Percentiles rank a stretch among this genome's conserved stretches.
Evolutionary conservation across 2,113 vertebrate species (phyloP).

Genomic region (Eptatretus burgeri): DNA sequence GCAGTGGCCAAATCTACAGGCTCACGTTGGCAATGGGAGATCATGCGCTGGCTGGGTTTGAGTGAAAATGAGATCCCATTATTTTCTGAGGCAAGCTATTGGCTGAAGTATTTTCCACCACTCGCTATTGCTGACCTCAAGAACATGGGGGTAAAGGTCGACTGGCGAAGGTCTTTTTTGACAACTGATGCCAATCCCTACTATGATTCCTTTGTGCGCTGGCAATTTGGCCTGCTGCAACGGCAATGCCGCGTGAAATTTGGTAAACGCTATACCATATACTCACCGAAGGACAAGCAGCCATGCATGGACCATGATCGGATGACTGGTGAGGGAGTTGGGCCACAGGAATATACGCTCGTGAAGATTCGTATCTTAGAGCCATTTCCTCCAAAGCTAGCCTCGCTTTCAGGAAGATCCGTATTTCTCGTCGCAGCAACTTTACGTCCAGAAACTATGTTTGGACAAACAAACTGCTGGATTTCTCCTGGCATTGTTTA

Average conservation of each 20-base stretch:
- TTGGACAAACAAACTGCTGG: conserved; percentile 97
- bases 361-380: conserved; percentile 81
- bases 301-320: conserved; percentile 98
- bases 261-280: conserved; percentile 86
- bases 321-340: conserved; percentile 90
- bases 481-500: conserved; percentile 72
- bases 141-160: conserved; percentile 70
- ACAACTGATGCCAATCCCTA: conserved; percentile 82
- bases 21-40: conserved; percentile 64
- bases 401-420: conserved; percentile 46
- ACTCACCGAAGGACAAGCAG: conserved; percentile 80
- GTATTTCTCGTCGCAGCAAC: conserved; percentile 79
- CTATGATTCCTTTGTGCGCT: conserved; percentile 77
- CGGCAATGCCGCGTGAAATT: conserved; percentile 82
- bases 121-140: conserved; percentile 58
- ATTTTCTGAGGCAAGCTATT: conserved; percentile 67
- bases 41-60: conserved; percentile 72
- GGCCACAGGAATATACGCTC: conserved; percentile 76
- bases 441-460: conserved; percentile 84
- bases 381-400: conserved; percentile 54
- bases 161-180: conserved; percentile 84
- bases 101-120: conserved; percentile 81
- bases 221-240: conserved; percentile 61
- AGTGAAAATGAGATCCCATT: conserved; percentile 35
- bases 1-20: conserved; percentile 48